A percentile compares a stretch with the other conserved stretches of the same genome.
phyloP scores from a whole-genome alignment of 2,797 vertebrate genomes.

The Poeciliopsis presidionis region DNA sequence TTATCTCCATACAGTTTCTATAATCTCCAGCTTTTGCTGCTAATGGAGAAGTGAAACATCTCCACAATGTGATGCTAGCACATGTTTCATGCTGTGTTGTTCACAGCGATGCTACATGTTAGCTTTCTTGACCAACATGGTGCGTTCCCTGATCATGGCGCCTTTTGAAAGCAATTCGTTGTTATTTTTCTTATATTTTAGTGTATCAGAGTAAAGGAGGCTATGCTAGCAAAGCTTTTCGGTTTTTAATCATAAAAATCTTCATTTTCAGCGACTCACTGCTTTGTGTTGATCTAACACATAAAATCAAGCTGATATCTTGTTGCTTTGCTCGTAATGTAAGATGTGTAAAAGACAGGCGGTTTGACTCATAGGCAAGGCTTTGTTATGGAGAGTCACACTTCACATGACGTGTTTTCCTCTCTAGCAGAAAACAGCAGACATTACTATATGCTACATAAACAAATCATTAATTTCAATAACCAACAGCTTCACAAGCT shows the following conservation, averaged over 20 bases:
- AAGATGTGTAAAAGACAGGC: background rate
- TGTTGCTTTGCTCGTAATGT: background rate
- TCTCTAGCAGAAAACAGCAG: slow-evolving; percentile 17
- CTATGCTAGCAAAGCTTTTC: no score
- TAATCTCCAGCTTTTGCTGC: background rate
- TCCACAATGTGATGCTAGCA: background rate
- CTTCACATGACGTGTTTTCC: background rate
- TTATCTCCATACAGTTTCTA: background rate
- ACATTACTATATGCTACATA: background rate
- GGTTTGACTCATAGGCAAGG: background rate
- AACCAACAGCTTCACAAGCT: background rate
- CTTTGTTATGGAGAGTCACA: background rate
- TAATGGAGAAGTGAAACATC: background rate
- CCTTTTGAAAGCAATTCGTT: background rate
- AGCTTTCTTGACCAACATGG: background rate
- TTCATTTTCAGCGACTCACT: background rate
- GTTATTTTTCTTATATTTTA: background rate
- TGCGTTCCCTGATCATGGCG: background rate
- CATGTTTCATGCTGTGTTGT: background rate
- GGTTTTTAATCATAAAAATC: background rate
- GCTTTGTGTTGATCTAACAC: background rate
- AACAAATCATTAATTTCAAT: slow-evolving; percentile 1
- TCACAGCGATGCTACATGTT: background rate
- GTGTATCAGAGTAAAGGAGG: background rate
- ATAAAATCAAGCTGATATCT: background rate